phyloP scores from a whole-genome alignment of 2,888 invertebrate genomes.

The Lasioglossum lativentre region DNA sequence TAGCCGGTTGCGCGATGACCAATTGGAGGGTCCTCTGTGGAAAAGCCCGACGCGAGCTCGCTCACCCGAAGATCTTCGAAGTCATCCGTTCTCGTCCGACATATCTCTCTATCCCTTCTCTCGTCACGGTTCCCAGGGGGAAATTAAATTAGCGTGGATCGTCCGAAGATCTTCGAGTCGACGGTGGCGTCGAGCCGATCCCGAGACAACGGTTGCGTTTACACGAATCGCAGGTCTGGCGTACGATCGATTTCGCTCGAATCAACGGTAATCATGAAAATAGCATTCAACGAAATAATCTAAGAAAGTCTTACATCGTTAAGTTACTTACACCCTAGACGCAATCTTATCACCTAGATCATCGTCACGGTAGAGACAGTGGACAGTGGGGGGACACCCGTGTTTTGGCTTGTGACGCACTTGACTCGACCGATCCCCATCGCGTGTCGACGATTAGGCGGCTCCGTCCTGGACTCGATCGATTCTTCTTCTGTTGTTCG shows the following conservation, averaged over 20 bases:
- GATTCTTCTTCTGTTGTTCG: not conserved
- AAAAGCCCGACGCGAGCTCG: not conserved
- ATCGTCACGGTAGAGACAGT: constrained; percentile 37
- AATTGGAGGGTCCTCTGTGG: constrained; percentile 58
- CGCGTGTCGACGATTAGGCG: not conserved
- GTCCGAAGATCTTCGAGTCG: constrained; percentile 24
- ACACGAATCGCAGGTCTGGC: constrained; percentile 30
- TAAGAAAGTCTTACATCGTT: constrained; percentile 70
- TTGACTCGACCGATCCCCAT: constrained; percentile 22
- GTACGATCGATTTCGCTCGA: constrained; percentile 44
- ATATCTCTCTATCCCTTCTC: not conserved
- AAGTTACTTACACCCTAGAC: constrained; percentile 73
- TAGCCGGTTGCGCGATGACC: constrained; percentile 82
- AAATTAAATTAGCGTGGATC: constrained; percentile 23
- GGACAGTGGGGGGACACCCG: constrained; percentile 40
- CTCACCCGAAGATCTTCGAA: constrained; percentile 47
- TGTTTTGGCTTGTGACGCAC: constrained; percentile 18
- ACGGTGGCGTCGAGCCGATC: not conserved
- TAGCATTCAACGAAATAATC: constrained; percentile 71
- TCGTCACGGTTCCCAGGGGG: not conserved
- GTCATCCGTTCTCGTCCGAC: not conserved
- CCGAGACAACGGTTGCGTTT: not conserved
- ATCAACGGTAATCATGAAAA: constrained; percentile 69
- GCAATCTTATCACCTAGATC: constrained; percentile 63
- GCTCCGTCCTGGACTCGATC: not conserved